These are phyloP conservation scores for Aleiodes alternator DNA, from an alignment of 2,888 invertebrate species.

Conservation along the genomic window DNA sequence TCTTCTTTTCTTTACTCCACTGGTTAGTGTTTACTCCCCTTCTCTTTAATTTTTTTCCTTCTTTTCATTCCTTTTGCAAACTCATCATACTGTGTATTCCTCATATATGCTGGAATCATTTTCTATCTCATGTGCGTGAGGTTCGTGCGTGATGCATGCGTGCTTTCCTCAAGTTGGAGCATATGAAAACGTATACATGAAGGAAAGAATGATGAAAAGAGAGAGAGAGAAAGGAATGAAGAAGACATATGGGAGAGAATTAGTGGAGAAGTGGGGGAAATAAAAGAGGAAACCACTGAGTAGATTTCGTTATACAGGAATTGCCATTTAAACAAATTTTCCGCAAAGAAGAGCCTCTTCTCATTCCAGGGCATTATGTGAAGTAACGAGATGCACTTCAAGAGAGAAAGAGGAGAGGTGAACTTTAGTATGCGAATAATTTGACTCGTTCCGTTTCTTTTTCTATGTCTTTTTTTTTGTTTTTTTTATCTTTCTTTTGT, in stretches of 20 bases:
- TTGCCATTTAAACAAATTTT: conserved; percentile 36
- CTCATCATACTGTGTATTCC: conserved; percentile 24
- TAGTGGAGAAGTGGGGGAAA: conserved; percentile 3
- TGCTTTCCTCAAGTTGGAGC: conserved; percentile 5
- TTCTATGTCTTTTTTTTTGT: conserved; percentile 23
- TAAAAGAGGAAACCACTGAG: conserved; percentile 28
- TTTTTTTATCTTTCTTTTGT: conserved; percentile 25
- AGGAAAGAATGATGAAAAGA: background rate
- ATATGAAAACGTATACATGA: conserved; percentile 3
- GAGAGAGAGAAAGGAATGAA: background rate
- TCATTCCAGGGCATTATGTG: no score
- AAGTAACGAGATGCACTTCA: no score
- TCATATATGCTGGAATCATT: conserved; percentile 41
- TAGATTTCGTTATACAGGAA: conserved; percentile 35
- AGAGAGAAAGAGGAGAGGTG: no score
- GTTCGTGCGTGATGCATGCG: conserved; percentile 40
- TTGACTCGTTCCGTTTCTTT: conserved; percentile 30
- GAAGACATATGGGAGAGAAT: background rate
- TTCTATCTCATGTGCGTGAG: conserved; percentile 44
- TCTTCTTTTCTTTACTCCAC: conserved; percentile 28
- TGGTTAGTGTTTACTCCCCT: conserved; percentile 16
- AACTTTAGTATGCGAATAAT: conserved; percentile 1
- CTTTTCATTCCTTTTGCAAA: background rate
- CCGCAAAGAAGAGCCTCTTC: background rate
- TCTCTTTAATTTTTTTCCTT: background rate